phyloP scores from a whole-genome alignment of 2,113 vertebrate genomes.

The Peromyscus californicus region DNA sequence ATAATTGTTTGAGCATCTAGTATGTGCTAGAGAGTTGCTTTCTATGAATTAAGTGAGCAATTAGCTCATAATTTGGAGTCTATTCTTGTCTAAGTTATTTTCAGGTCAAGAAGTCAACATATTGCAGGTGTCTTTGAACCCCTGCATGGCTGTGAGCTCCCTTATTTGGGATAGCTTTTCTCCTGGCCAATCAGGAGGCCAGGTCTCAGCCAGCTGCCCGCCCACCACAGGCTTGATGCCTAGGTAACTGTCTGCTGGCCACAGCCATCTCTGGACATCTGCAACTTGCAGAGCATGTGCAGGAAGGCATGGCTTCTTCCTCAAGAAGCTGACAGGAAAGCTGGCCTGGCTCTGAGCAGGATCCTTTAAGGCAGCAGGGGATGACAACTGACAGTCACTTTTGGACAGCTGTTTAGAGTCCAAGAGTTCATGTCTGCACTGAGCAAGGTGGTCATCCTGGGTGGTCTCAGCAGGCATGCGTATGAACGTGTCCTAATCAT shows the following conservation, averaged over 20 bases:
- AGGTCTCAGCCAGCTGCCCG: accelerated
- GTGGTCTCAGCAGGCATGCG: accelerated
- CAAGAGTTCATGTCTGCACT: not conserved
- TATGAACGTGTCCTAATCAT: accelerated
- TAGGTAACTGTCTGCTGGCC: accelerated
- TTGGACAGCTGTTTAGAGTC: not conserved
- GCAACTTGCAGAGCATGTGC: accelerated
- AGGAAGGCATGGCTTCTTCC: accelerated
- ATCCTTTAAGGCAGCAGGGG: accelerated
- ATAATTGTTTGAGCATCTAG: not conserved
- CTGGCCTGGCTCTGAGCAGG: accelerated
- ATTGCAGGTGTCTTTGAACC: accelerated
- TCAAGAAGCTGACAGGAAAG: accelerated
- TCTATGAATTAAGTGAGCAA: not conserved
- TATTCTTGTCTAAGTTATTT: not conserved
- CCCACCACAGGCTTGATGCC: accelerated
- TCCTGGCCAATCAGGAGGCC: not conserved
- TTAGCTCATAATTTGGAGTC: accelerated
- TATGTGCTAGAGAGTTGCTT: too few relatives aligned
- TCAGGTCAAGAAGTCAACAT: not conserved
- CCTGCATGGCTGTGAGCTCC: not conserved
- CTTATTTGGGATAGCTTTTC: not conserved
- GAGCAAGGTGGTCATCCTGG: accelerated
- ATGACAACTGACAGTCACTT: not conserved
- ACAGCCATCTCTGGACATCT: not conserved